phyloP scores from a whole-genome alignment of 2,113 vertebrate species.

The Oplegnathus fasciatus region DNA sequence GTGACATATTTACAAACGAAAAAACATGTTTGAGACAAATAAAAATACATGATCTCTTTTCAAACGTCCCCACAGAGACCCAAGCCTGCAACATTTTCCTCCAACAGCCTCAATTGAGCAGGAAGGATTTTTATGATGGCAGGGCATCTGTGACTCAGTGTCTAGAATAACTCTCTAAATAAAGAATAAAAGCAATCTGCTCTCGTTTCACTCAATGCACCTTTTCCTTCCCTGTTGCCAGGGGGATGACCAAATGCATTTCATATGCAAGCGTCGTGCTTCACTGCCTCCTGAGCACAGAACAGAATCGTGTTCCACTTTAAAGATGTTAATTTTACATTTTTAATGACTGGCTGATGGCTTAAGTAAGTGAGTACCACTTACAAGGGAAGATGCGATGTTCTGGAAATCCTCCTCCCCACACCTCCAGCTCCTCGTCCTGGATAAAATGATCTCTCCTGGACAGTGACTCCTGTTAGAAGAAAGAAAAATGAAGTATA shows the following conservation, averaged over 20 bases:
- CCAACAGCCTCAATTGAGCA: slow-evolving; percentile 67
- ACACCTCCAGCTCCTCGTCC: slow-evolving; percentile 24
- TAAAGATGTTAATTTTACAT: slow-evolving; percentile 84
- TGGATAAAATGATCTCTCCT: slow-evolving; percentile 34
- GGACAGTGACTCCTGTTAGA: slow-evolving; percentile 6
- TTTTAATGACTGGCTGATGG: slow-evolving; percentile 80
- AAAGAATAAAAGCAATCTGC: slow-evolving; percentile 83
- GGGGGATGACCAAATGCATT: slow-evolving; percentile 88
- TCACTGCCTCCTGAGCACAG: slow-evolving; percentile 82
- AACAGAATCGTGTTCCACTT: slow-evolving; percentile 80
- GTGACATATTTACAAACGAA: slow-evolving; percentile 15
- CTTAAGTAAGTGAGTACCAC: slow-evolving; percentile 72
- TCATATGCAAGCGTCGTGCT: slow-evolving; percentile 85
- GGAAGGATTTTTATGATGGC: slow-evolving; percentile 61
- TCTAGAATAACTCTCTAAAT: slow-evolving; percentile 80
- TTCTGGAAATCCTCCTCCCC: slow-evolving; percentile 52
- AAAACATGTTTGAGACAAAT: slow-evolving; percentile 26
- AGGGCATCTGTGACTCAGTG: slow-evolving; percentile 70
- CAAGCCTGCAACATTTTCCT: slow-evolving; percentile 39
- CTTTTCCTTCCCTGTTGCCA: slow-evolving; percentile 84
- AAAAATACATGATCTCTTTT: slow-evolving; percentile 11
- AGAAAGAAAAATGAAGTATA: slow-evolving; percentile 2
- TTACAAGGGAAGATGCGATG: slow-evolving; percentile 65
- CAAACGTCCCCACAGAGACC: slow-evolving; percentile 36
- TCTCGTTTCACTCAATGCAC: slow-evolving; percentile 76